These are phyloP conservation scores for Trachelipus rathkii DNA, from an alignment of 1,140 invertebrate genomes.

Conservation along the genomic window DNA sequence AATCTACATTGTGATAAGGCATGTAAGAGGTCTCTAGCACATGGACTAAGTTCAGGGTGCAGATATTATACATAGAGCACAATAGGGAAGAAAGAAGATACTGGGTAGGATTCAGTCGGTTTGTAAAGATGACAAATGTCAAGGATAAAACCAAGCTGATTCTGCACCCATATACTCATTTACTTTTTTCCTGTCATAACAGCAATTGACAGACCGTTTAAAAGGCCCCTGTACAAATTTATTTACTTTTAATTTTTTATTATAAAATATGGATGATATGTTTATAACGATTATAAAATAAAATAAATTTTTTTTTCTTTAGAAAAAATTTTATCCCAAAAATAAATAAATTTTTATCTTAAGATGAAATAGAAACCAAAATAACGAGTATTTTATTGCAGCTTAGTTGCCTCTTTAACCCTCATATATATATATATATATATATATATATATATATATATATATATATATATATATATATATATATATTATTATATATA, in stretches of 20 bases:
- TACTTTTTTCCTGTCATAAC: not conserved
- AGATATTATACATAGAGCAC: conserved; percentile 39
- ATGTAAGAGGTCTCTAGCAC: conserved; percentile 45
- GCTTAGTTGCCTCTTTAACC: too few relatives aligned
- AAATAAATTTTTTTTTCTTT: not conserved
- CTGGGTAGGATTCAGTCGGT: conserved; percentile 33
- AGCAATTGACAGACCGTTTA: conserved; percentile 24
- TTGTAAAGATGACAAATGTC: conserved; percentile 13
- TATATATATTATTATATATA: too few relatives aligned
- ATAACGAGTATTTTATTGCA: not conserved
- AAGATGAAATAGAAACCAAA: too few relatives aligned
- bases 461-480: too few relatives aligned
- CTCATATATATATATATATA: too few relatives aligned
- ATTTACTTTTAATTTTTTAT: conserved; percentile 29
- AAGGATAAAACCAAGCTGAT: not conserved
- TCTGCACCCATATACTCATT: not conserved
- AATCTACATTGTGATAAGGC: conserved; percentile 45
- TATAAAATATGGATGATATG: conserved; percentile 42
- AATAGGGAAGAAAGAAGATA: conserved; percentile 30
- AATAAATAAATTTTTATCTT: too few relatives aligned
- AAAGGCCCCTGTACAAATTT: conserved; percentile 38
- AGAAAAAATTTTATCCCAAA: too few relatives aligned
- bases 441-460: too few relatives aligned
- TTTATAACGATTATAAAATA: conserved; percentile 14
- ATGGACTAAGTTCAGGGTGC: conserved; percentile 39